Evolutionary conservation across 2,113 vertebrate species (phyloP).

Genomic region (Rhea pennata): DNA sequence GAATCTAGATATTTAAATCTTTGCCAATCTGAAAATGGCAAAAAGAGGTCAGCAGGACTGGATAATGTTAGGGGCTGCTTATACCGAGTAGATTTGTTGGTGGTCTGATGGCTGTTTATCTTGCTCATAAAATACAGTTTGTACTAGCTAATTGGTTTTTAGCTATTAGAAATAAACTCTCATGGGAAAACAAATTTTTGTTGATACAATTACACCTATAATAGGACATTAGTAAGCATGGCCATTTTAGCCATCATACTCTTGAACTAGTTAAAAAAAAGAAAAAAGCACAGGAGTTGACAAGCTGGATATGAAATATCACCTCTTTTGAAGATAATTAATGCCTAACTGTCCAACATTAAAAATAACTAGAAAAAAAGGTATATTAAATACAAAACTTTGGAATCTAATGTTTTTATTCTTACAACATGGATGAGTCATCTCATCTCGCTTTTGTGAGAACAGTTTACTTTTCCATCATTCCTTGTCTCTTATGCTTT

Average conservation of each 20-base stretch:
- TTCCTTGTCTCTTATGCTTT: neutral
- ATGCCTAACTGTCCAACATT: neutral
- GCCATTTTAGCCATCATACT: neutral
- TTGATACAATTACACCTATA: neutral
- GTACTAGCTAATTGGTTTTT: neutral
- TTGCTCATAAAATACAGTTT: rapidly evolving
- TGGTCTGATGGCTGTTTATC: neutral
- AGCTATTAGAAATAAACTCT: neutral
- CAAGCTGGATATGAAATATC: neutral
- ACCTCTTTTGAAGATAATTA: neutral
- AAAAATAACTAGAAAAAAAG: too few species aligned
- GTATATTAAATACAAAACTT: neutral
- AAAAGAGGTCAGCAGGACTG: neutral
- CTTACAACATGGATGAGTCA: neutral
- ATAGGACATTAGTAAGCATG: neutral
- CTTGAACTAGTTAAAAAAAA: neutral
- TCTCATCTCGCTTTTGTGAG: neutral
- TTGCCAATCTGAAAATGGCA: neutral
- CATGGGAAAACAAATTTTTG: neutral
- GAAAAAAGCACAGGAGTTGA: neutral
- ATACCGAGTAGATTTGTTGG: neutral
- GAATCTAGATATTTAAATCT: neutral
- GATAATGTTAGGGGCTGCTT: too few species aligned
- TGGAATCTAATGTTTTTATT: neutral
- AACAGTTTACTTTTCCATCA: neutral